Percentiles rank a stretch among this genome's conserved stretches.
phyloP scores from a whole-genome alignment of 2,113 vertebrate genomes.

The Cyprinodon brontotheroides region DNA sequence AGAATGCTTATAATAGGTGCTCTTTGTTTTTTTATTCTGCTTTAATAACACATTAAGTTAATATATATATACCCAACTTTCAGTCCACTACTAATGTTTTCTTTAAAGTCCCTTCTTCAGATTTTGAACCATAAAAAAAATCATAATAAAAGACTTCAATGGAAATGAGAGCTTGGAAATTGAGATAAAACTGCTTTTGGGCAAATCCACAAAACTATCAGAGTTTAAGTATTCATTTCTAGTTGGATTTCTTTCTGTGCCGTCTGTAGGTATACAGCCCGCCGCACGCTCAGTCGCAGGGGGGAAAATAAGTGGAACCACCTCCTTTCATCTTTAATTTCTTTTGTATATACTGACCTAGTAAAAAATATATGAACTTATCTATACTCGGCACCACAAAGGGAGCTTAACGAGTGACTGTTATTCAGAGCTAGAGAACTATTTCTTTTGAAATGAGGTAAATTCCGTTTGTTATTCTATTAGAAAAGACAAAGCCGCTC shows the following conservation, averaged over 20 bases:
- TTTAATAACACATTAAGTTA: constrained; percentile 4
- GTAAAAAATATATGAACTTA: constrained; percentile 67
- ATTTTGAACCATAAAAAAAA: constrained; percentile 30
- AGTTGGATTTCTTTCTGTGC: constrained; percentile 39
- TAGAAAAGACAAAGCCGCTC: constrained; percentile 69
- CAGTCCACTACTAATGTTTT: constrained; percentile 3
- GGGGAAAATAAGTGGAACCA: constrained; percentile 59
- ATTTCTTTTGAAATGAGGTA: constrained; percentile 70
- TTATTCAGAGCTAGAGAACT: constrained; percentile 53
- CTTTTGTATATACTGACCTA: constrained; percentile 68
- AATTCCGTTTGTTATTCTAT: constrained; percentile 74
- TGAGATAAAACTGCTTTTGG: constrained; percentile 53
- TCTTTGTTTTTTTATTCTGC: too few relatives aligned
- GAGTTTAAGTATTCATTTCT: constrained; percentile 63
- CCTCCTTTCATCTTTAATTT: constrained; percentile 70
- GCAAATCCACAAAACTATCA: constrained; percentile 55
- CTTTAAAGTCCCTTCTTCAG: constrained; percentile 34
- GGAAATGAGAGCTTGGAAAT: constrained; percentile 64
- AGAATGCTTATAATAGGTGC: background rate
- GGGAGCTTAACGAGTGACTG: constrained; percentile 56
- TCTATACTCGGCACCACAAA: constrained; percentile 46
- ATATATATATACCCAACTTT: background rate
- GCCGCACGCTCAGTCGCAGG: constrained; percentile 39
- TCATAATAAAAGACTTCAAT: constrained; percentile 26
- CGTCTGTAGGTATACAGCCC: constrained; percentile 54